Base-by-base conservation (phyloP, 2,113 vertebrate species). In the Megaptera novaeangliae region DNA sequence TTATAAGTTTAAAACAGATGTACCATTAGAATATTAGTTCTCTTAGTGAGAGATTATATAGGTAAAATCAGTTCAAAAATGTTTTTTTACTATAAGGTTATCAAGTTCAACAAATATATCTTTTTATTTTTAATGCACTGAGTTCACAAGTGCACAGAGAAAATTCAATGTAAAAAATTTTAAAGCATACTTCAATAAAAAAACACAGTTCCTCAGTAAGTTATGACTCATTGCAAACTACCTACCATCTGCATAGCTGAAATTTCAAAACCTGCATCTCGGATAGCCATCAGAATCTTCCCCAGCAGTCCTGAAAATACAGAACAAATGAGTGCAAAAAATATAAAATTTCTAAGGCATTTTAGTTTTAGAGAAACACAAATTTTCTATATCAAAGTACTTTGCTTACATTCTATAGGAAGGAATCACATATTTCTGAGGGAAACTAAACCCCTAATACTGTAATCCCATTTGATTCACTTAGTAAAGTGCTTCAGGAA, bases 161-260 rank as follows among this genome's bases (percentile, higher is more conserved):
- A 89, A 34, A 83, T 64, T 83, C n/a, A 83, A 41, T 31, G 31
- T 44, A 93, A 90, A 85, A 66, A 17, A 8, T 31, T 75, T 78
- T 55, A 92, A 72, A 94, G 31, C 1, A 55, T 55, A 49, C 63
- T 39, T 87, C 20, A 15, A n/a, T 68, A 78, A 92, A 86, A 5
- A 20, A 21, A 39, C 55, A 64, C 34, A 74, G 86, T 84, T 68
- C 21, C 52, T 63, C 31, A 61, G 25, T 31, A 72, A 27, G 44
- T 75, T 9, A 41, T 55, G 9, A 77, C 6, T 81, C 29, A 84
- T 5, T 44, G 39, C 93, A 75, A 94, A 55, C 74, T 94, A 98
- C 98, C 21, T 98, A 99, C 99, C 99, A 99, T 99, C 97, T 99
- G 99, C 98, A 99, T 98, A 59, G 99, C 99, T 78, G 99, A 99